Conservation (phyloP, 2,888 invertebrate species). For the Harpalus rufipes region DNA sequence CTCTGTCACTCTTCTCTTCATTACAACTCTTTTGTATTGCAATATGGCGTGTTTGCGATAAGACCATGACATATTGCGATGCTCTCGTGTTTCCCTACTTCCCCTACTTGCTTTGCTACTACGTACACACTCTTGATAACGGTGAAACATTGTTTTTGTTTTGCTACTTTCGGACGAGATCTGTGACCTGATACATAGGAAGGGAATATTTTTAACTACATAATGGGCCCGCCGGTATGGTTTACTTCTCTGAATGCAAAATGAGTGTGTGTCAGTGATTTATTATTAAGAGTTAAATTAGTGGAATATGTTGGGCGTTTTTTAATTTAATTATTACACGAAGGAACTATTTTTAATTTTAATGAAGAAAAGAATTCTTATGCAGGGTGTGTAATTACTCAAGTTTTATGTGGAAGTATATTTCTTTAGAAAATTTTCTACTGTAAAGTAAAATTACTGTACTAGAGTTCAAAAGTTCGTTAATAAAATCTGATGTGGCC, state of each 20-base stretch:
- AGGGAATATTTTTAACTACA: constrained; percentile 41
- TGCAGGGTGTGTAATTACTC: not conserved
- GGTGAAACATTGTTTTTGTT: constrained; percentile 58
- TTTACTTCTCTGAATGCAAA: not conserved
- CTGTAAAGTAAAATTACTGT: not conserved
- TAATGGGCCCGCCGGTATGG: constrained; percentile 39
- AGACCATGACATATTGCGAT: constrained; percentile 47
- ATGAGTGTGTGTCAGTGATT: not conserved
- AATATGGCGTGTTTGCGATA: constrained; percentile 47
- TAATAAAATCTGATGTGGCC: no score
- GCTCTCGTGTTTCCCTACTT: constrained; percentile 3
- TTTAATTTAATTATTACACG: constrained; percentile 1
- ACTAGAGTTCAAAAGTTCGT: no score
- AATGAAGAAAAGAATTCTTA: not conserved
- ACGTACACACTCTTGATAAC: constrained; percentile 39
- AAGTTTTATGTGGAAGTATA: not conserved
- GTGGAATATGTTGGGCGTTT: not conserved
- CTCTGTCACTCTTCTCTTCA: constrained; percentile 11
- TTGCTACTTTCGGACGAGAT: constrained; percentile 42
- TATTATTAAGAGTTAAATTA: constrained; percentile 29
- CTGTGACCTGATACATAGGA: constrained; percentile 29
- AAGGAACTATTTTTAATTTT: constrained; percentile 25
- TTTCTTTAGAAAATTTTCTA: not conserved
- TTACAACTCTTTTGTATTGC: constrained; percentile 54
- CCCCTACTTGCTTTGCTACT: not conserved